Percentiles rank a stretch among this genome's conserved stretches.
Conservation (phyloP, 2,888 invertebrate genomes). For the Dusona sp. region DNA sequence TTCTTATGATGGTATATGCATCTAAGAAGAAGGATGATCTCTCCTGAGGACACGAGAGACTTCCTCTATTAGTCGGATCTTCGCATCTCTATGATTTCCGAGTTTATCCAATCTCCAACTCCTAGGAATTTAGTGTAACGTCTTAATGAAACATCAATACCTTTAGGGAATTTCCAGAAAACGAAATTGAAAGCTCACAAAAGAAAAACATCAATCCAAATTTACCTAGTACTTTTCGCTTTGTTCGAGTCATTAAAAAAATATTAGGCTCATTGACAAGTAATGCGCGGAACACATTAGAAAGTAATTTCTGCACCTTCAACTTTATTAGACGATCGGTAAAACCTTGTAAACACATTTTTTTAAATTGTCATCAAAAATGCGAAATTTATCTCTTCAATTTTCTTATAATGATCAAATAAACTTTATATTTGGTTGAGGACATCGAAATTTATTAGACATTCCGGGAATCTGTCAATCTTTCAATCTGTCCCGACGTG, state of each 20-base stretch:
- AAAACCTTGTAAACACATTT: too few relatives aligned
- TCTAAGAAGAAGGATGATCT: constrained; percentile 11
- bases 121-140: constrained; percentile 26
- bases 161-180: neutral
- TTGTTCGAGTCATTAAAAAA: neutral
- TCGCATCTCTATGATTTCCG: constrained; percentile 12
- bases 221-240: neutral
- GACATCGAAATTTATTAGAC: too few relatives aligned
- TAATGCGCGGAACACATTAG: too few relatives aligned
- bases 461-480: too few relatives aligned
- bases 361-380: too few relatives aligned
- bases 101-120: constrained; percentile 1
- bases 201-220: neutral
- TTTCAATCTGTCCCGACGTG: too few relatives aligned
- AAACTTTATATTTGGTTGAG: too few relatives aligned
- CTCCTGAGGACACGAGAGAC: constrained; percentile 30
- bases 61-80: constrained; percentile 56
- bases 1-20: constrained; percentile 30
- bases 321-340: too few relatives aligned
- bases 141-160: constrained; percentile 14
- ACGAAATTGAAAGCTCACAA: neutral
- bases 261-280: neutral
- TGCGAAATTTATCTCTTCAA: too few relatives aligned
- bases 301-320: too few relatives aligned
- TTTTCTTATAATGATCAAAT: too few relatives aligned